Evolutionary conservation across 2,888 invertebrate genomes (phyloP), one percentile per base, ranked within the genome.

Genomic region (Aspidapion aeneum): DNA sequence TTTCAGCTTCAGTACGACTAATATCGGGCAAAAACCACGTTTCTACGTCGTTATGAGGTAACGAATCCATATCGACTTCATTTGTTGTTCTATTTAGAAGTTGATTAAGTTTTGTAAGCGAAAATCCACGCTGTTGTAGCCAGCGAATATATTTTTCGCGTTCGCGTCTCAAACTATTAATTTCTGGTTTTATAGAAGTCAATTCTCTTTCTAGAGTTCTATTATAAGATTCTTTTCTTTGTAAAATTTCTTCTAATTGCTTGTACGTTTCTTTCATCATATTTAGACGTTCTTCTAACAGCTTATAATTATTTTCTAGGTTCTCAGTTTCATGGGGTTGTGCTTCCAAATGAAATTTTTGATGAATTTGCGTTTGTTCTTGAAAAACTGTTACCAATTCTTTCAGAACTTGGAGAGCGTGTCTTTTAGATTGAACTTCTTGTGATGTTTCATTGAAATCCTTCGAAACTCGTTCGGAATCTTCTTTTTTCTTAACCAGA

Each of bases 301-400:
- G 82, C 66, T 87, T 88, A 68, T 87, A 87, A 80, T 96, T 97
- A 68, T 91, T 90, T 71, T 87, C 86, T 70, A 96, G 82, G 73
- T 90, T 90, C 77, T 80, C 87, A 70, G 89, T 87, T 81, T 96
- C 96, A 78, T 94, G 92, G 1, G 91, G 90, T 71, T 92, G 90
- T 0, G 92, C 91, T 78, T 94, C 90, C 63, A 85, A 84, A 70
- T 90, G 87, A 79, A 87, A 90, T 69, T 92, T 69, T 58, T 71
- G 90, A 74, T 95, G 93, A 17, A 94, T 81, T 73, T 88, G 87
- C 60, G 94, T 87, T 79, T 98, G 97, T 69, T 93, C 93, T 75
- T 93, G 89, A 79, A 97, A 94, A 80, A 97, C 91, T 74, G 87
- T 86, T 7, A 95, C 89, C 0, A 95, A 91, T 80, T 95, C 94